A percentile compares a stretch with the other conserved stretches of the same genome.
phyloP scores from a whole-genome alignment of 1,140 invertebrate genomes.

The Watersipora subatra region DNA sequence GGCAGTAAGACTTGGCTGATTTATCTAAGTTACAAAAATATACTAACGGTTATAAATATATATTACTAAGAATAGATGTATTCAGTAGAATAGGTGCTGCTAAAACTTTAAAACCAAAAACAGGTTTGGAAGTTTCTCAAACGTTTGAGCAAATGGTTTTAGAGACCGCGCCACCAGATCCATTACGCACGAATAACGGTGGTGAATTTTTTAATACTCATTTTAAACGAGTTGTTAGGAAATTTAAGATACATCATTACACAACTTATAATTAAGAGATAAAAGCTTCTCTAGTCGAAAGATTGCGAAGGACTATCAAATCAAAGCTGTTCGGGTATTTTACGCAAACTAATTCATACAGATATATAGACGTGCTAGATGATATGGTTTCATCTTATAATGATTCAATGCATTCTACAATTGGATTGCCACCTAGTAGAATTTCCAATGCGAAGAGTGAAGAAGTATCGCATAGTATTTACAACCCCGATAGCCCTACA shows the following conservation, averaged over 20 bases:
- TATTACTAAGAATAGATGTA: conserved; percentile 40
- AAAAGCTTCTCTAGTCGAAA: conserved; percentile 40
- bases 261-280: conserved; percentile 21
- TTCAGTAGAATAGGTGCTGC: conserved; percentile 41
- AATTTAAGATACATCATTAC: conserved; percentile 6
- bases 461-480: conserved; percentile 2
- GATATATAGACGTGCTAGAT: conserved; percentile 32
- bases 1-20: conserved; percentile 32
- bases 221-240: conserved; percentile 7
- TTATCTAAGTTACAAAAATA: conserved; percentile 20
- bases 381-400: conserved; percentile 37
- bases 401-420: conserved; percentile 33
- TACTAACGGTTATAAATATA: conserved; percentile 38
- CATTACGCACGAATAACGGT: conserved; percentile 8
- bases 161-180: neutral
- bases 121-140: conserved; percentile 15
- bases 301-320: conserved; percentile 42
- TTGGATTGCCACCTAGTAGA: conserved; percentile 30
- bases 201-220: conserved; percentile 8
- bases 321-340: conserved; percentile 39
- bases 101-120: conserved; percentile 42
- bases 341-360: conserved; percentile 29
- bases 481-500: neutral
- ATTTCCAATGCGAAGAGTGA: conserved; percentile 16
- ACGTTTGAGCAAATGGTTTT: conserved; percentile 18